These are phyloP conservation scores for Istiophorus platypterus DNA, from an alignment of 2,113 vertebrate species.

Conservation along the genomic window DNA sequence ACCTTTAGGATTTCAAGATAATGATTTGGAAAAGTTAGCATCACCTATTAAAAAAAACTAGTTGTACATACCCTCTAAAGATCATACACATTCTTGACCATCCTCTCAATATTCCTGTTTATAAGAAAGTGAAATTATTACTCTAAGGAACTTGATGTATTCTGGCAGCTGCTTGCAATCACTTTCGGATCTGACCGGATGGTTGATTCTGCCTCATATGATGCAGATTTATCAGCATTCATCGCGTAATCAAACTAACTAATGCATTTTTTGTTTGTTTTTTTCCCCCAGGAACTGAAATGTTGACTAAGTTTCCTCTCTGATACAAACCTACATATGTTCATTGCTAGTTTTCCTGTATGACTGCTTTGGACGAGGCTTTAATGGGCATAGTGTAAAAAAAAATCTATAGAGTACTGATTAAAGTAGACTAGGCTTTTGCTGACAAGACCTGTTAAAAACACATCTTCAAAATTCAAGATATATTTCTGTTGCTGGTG, in stretches of 20 bases:
- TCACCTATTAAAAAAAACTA: not conserved
- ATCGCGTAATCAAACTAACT: not conserved
- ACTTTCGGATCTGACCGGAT: not conserved
- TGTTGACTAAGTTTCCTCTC: slow-evolving; percentile 5
- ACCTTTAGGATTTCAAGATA: not conserved
- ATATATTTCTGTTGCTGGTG: not conserved
- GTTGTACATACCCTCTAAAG: too few relatives aligned
- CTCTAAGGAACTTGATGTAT: not conserved
- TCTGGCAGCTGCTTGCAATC: too few relatives aligned
- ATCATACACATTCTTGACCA: not conserved
- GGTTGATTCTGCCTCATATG: not conserved
- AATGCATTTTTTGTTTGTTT: not conserved
- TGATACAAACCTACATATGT: not conserved
- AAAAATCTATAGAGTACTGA: not conserved
- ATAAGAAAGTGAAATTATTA: not conserved
- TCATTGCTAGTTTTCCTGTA: not conserved
- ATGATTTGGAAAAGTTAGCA: not conserved
- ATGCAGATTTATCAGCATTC: not conserved
- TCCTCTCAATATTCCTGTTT: not conserved
- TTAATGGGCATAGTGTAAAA: not conserved
- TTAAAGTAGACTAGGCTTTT: not conserved
- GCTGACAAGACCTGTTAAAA: not conserved
- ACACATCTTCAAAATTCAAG: not conserved
- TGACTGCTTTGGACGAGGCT: not conserved
- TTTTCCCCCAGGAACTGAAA: not conserved